phyloP scores from a whole-genome alignment of 2,797 vertebrate genomes.

The Channa striata region DNA sequence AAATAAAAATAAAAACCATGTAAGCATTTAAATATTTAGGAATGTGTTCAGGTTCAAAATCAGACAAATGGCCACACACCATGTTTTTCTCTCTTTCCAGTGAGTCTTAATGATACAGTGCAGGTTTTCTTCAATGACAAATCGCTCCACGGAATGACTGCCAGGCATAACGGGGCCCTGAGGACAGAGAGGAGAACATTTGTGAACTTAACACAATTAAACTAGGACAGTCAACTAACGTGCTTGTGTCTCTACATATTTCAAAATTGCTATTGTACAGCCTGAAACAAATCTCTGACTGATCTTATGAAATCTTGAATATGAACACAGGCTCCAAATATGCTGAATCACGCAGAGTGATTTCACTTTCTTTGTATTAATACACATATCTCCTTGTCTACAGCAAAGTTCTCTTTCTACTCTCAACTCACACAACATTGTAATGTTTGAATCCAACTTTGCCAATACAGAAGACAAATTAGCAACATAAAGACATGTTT shows the following conservation, averaged over 20 bases:
- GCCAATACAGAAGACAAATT: background rate
- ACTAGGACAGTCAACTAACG: no score
- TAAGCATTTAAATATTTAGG: background rate
- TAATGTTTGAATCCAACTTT: no score
- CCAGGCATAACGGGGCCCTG: constrained; percentile 99
- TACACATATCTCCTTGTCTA: no score
- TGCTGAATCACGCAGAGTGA: no score
- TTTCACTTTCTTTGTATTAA: no score
- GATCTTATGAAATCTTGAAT: no score
- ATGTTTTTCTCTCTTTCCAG: constrained; percentile 97
- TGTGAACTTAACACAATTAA: background rate
- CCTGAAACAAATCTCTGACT: no score
- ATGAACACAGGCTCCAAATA: background rate
- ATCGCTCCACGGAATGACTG: constrained; percentile 97
- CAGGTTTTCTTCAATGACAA: constrained; percentile 98
- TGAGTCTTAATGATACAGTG: constrained; percentile 97
- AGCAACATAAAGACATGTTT: no score
- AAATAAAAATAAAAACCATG: background rate
- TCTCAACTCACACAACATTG: no score
- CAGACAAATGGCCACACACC: constrained; percentile 80
- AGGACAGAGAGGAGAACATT: background rate
- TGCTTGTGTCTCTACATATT: no score
- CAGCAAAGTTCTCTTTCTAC: no score
- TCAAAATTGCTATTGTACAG: no score
- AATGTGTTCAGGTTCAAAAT: rapidly evolving